phyloP scores from a whole-genome alignment of 2,888 invertebrate species.

The Scaptomyza flava region DNA sequence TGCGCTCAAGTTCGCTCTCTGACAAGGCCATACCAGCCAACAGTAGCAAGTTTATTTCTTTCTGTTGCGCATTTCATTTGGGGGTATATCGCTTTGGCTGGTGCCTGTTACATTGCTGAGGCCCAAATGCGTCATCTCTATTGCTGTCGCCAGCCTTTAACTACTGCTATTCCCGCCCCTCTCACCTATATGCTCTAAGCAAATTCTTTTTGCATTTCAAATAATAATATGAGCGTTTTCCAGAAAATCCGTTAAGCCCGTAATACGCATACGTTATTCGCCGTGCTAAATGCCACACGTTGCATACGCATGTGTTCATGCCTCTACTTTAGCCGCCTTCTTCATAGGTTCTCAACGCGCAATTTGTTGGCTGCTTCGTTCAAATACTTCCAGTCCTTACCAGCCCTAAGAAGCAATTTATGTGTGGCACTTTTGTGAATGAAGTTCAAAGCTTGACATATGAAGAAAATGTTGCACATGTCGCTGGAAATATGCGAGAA shows the following conservation, averaged over 20 bases:
- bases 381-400: constrained; percentile 48
- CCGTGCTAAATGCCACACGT: constrained; percentile 22
- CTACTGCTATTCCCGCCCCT: not conserved
- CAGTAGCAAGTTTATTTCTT: constrained; percentile 36
- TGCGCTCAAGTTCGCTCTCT: constrained; percentile 20
- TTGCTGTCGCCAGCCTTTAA: constrained; percentile 39
- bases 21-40: constrained; percentile 48
- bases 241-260: constrained; percentile 46
- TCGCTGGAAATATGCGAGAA: constrained; percentile 18
- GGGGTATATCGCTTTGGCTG: constrained; percentile 22
- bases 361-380: constrained; percentile 50
- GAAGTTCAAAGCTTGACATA: constrained; percentile 46
- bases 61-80: constrained; percentile 57
- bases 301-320: constrained; percentile 15
- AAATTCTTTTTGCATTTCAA: constrained; percentile 69
- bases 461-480: constrained; percentile 17
- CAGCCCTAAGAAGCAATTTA: constrained; percentile 9
- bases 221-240: constrained; percentile 47
- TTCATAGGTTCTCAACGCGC: constrained; percentile 28
- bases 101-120: constrained; percentile 41
- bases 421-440: constrained; percentile 66
- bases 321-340: not conserved
- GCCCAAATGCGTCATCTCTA: constrained; percentile 68
- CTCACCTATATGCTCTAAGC: constrained; percentile 10
- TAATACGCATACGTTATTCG: constrained; percentile 11